A percentile compares a stretch with the other conserved stretches of the same genome.
phyloP scores from a whole-genome alignment of 1,140 invertebrate species.

The Lordiphosa stackelbergi region DNA sequence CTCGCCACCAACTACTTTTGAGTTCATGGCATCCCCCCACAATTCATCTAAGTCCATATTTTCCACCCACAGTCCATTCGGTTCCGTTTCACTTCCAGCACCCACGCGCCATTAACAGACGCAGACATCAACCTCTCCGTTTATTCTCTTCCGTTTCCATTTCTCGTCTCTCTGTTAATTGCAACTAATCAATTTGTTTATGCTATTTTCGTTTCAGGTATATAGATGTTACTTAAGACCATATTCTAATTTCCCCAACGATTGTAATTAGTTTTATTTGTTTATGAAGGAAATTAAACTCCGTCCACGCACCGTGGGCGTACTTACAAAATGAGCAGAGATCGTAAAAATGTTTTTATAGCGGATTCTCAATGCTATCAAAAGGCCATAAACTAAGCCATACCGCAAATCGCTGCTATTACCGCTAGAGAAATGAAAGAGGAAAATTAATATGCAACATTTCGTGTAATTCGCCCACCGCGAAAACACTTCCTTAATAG shows the following conservation, averaged over 20 bases:
- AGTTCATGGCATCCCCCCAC: slow-evolving; percentile 25
- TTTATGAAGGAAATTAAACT: slow-evolving; percentile 47
- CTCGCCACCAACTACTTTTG: neutral
- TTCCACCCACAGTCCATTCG: slow-evolving; percentile 23
- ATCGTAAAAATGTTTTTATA: slow-evolving; percentile 54
- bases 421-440: slow-evolving; percentile 20
- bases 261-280: slow-evolving; percentile 52
- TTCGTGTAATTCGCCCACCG: slow-evolving; percentile 62
- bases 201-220: slow-evolving; percentile 17
- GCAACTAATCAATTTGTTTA: slow-evolving; percentile 59
- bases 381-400: slow-evolving; percentile 50
- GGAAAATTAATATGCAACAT: slow-evolving; percentile 64
- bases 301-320: slow-evolving; percentile 44
- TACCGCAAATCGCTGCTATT: slow-evolving; percentile 39
- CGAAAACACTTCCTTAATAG: slow-evolving; percentile 67
- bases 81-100: slow-evolving; percentile 20
- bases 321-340: slow-evolving; percentile 11
- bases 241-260: slow-evolving; percentile 30
- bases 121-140: neutral
- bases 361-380: slow-evolving; percentile 49
- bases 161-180: slow-evolving; percentile 45
- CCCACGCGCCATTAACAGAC: slow-evolving; percentile 17
- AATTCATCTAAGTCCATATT: neutral
- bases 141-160: slow-evolving; percentile 2
- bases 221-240: slow-evolving; percentile 20